These are phyloP conservation scores for Ginglymostoma cirratum DNA, from an alignment of 2,113 vertebrate species.

Conservation along the genomic window DNA sequence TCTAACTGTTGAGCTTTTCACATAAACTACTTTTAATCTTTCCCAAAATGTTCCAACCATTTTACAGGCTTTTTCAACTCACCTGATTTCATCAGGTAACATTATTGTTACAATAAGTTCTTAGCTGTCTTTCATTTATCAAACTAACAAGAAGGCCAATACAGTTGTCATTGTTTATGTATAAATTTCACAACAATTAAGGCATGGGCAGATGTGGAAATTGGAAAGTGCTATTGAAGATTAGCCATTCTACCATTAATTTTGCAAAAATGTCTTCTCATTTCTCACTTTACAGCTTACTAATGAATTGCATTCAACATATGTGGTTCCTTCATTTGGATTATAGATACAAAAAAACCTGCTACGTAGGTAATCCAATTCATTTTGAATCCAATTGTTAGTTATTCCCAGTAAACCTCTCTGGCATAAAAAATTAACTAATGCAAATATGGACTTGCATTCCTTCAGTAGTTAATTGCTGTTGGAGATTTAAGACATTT, in stretches of 20 bases:
- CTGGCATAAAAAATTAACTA: background rate
- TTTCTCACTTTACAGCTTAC: too few species aligned
- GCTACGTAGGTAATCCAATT: background rate
- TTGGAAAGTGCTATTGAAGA: too few species aligned
- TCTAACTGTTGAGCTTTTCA: too few species aligned
- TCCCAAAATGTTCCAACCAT: too few species aligned
- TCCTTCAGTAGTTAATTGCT: background rate
- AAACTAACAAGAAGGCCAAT: background rate
- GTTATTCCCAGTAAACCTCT: background rate
- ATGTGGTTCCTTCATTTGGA: background rate
- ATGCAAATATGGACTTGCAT: background rate
- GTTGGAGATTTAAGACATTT: background rate
- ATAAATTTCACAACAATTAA: background rate
- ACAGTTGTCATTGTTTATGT: background rate
- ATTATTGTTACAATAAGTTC: too few species aligned
- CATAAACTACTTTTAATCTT: too few species aligned
- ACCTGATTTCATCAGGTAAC: too few species aligned
- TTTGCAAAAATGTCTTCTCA: too few species aligned
- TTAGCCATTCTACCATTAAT: too few species aligned
- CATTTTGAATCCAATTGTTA: background rate
- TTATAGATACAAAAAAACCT: background rate
- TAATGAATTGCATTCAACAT: too few species aligned
- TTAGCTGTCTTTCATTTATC: background rate
- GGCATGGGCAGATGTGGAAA: background rate
- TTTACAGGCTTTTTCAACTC: too few species aligned